Evolutionary conservation across 2,888 invertebrate genomes (phyloP).

Genomic region (Leucozona laternaria): DNA sequence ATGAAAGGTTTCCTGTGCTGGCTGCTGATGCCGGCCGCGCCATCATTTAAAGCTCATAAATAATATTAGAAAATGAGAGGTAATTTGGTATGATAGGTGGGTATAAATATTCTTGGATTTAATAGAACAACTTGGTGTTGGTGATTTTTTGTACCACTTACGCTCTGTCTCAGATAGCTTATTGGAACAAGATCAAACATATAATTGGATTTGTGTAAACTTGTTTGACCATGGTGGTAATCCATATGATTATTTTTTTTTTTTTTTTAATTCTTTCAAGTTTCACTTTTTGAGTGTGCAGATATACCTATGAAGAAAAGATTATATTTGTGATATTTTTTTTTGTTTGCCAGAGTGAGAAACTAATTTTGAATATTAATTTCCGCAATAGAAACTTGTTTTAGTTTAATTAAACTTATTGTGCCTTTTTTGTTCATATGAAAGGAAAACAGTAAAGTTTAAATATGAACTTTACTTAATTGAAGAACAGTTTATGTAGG

Average conservation of each 20-base stretch:
- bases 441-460: background rate
- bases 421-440: background rate
- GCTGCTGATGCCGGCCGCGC: background rate
- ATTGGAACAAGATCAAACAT: constrained; percentile 59
- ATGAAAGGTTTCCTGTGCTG: constrained; percentile 38
- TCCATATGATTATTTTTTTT: constrained; percentile 31
- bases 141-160: background rate
- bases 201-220: constrained; percentile 53
- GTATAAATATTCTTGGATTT: constrained; percentile 35
- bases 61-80: constrained; percentile 41
- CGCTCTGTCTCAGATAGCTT: constrained; percentile 17
- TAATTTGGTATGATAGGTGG: constrained; percentile 30
- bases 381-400: constrained; percentile 39
- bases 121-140: constrained; percentile 25
- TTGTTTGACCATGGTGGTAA: constrained; percentile 51
- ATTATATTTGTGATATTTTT: background rate
- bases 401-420: background rate
- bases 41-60: constrained; percentile 19
- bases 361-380: constrained; percentile 39
- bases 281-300: constrained; percentile 51
- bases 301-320: background rate
- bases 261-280: constrained; percentile 21
- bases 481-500: too few species aligned
- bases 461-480: background rate
- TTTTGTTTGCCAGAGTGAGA: constrained; percentile 1